Evolutionary conservation across 2,797 vertebrate species (phyloP).

Genomic region (Cephalopachus bancanus): DNA sequence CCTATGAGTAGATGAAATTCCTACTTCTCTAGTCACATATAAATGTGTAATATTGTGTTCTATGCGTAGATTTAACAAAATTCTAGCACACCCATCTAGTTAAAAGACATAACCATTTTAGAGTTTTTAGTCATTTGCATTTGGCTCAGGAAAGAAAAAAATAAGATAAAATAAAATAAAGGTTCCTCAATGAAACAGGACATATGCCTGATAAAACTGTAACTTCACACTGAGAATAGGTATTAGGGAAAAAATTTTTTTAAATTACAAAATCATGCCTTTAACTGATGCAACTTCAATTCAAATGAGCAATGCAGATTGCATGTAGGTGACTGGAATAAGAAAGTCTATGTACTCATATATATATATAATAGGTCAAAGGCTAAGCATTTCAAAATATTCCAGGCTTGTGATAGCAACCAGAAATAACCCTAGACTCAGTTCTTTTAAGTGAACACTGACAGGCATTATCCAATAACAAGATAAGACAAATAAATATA

Average conservation of each 20-base stretch:
- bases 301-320: neutral
- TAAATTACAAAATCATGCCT: constrained; percentile 11
- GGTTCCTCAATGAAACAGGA: neutral
- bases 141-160: constrained; percentile 44
- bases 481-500: constrained; percentile 26
- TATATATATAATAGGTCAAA: neutral
- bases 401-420: neutral
- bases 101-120: neutral
- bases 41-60: neutral
- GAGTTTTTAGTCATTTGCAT: neutral
- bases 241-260: neutral
- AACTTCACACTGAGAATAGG: neutral
- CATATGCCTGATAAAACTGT: neutral
- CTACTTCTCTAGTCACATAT: neutral
- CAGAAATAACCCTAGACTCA: constrained; percentile 43
- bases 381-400: constrained; percentile 49
- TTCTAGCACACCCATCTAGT: neutral
- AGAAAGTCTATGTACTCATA: neutral
- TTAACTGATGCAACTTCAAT: neutral
- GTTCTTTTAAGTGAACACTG: constrained; percentile 46
- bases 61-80: neutral
- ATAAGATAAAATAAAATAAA: neutral
- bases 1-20: neutral
- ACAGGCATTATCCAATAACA: constrained; percentile 26
- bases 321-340: neutral